These are phyloP conservation scores for Stichodactyla helianthus DNA, from an alignment of 64 coral and sea anemone genomes.

Conservation along the genomic window DNA sequence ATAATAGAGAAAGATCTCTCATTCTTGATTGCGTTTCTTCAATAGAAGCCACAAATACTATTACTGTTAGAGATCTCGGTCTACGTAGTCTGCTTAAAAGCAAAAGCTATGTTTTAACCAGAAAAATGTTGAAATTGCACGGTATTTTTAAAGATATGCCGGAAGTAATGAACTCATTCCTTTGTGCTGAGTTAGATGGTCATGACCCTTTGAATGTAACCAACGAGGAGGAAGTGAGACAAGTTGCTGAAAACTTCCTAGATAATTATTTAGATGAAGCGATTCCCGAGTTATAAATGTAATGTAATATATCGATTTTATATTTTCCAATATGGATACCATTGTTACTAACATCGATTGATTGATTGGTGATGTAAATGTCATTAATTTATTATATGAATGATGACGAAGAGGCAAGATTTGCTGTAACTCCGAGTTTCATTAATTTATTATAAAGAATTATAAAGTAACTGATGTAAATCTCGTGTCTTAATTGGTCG, in stretches of 20 bases:
- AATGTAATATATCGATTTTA: neutral
- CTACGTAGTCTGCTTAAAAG: neutral
- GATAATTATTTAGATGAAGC: slow-evolving; percentile 1
- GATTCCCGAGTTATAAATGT: neutral
- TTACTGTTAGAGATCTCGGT: neutral
- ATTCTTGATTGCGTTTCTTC: neutral
- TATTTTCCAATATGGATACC: no score
- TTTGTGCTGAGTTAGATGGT: neutral
- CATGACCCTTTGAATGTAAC: neutral
- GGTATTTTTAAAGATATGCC: slow-evolving; percentile 3
- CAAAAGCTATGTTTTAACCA: neutral
- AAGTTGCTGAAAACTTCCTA: neutral
- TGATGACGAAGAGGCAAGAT: no score
- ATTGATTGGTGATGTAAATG: no score
- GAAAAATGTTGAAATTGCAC: neutral
- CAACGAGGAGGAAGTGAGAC: neutral
- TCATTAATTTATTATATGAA: no score
- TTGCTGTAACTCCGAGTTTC: no score
- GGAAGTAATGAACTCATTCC: neutral
- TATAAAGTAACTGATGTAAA: no score
- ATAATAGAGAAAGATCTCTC: neutral
- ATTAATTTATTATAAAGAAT: no score
- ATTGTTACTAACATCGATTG: no score
- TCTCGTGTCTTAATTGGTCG: no score
- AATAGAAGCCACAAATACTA: neutral